Base-by-base conservation (phyloP, 1,140 invertebrate species). In the Ostrea denselamellosa region DNA sequence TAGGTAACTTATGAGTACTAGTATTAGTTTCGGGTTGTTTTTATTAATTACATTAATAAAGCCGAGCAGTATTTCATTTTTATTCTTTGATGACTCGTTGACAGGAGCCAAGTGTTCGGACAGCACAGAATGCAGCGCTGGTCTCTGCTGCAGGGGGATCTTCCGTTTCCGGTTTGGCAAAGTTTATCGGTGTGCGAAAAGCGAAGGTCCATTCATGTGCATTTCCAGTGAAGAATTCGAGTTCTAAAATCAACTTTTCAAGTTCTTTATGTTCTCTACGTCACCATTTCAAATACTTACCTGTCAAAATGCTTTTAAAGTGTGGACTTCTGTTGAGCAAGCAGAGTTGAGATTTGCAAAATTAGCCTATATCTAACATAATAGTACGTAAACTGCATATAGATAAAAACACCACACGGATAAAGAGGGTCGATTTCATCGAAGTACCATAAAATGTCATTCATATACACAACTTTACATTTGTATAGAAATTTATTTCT, bases 141-240 rank as follows among this genome's bases (percentile, higher is more conserved):
- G 82, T 25, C 82, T 83, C 7, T 83, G 82, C 51, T 83, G 82
- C 14, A 52, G 82, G 51, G 82, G 51, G 4, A 52, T 83, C 19
- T 54, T 83, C 51, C 44, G 34, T 51, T 83, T 53, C 22, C 82
- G 82, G 19, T 83, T n/a, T 83, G 82, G 82, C 34, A 83, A 53
- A 7, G 44, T 83, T 22, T 25, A 83, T 83, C 82, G 82, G 28
- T 83, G 82, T 83, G 34, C 25, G 28, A 83, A 25, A 25, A 83
- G 82, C 52, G 82, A 83, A 22, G 44, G 82, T 44, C 82, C 44
- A 17, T 83, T 83, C 25, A 83, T 83, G 82, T 83, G 82, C 22
- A 83, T 83, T 83, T 51, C 82, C 10, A 77, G 25, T 34, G 68
- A 77, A 12, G 22, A 22, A 3, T 77, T 77, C 68, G 68, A 77